Evolutionary conservation across 2,113 vertebrate genomes (phyloP).

Genomic region (Osmerus mordax): DNA sequence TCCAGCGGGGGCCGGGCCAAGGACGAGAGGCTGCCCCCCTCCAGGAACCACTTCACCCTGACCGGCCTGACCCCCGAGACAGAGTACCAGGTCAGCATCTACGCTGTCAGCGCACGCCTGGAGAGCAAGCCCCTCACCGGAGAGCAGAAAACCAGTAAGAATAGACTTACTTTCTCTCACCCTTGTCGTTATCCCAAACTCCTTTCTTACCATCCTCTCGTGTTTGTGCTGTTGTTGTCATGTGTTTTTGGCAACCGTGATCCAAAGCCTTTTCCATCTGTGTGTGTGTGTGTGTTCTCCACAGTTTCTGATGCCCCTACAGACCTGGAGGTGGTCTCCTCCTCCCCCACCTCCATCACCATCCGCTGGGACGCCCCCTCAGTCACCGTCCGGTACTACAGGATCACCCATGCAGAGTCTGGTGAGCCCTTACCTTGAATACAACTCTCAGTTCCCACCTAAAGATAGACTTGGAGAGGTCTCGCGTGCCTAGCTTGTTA

Average conservation of each 20-base stretch:
- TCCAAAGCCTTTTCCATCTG: neutral
- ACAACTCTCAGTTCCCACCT: neutral
- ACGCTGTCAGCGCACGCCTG: slow-evolving; percentile 69
- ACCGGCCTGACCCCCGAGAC: slow-evolving; percentile 85
- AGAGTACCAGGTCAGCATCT: slow-evolving; percentile 84
- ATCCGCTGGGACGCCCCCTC: slow-evolving; percentile 91
- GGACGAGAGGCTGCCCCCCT: slow-evolving; percentile 88
- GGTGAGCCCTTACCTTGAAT: slow-evolving; percentile 63
- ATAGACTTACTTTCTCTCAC: neutral
- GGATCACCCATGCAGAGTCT: slow-evolving; percentile 88
- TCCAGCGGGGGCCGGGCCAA: slow-evolving; percentile 73
- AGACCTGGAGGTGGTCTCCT: slow-evolving; percentile 82
- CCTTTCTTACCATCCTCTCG: too few relatives aligned
- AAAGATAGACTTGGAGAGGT: neutral
- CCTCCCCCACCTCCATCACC: slow-evolving; percentile 81
- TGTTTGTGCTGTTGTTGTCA: neutral
- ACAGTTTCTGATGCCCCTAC: slow-evolving; percentile 92
- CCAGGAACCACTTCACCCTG: slow-evolving; percentile 88
- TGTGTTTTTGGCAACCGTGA: neutral
- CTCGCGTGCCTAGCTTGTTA: neutral
- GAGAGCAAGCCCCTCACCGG: slow-evolving; percentile 84
- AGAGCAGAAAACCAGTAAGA: slow-evolving; percentile 86
- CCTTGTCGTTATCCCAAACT: neutral
- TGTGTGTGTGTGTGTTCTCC: slow-evolving; percentile 7
- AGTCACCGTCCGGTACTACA: slow-evolving; percentile 92